Evolutionary conservation across 2,888 invertebrate genomes (phyloP), one percentile per base, ranked within the genome.

Genomic region (Apantesis nais): DNA sequence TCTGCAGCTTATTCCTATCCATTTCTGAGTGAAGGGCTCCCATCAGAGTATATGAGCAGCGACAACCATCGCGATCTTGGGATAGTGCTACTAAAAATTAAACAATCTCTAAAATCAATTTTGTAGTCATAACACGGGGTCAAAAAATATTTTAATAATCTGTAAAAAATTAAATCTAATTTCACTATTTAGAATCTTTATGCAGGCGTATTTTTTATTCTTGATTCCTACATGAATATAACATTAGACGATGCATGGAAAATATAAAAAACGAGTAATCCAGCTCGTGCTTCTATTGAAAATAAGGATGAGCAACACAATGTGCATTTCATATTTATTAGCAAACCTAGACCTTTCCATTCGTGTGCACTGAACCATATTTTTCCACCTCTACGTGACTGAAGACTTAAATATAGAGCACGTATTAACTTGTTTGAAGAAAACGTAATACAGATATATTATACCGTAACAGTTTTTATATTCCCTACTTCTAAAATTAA

Each of bases 351-450:
- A 67, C 58, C 63, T 61, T 79, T 70, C 71, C 75, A 74, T 80
- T 78, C 74, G 67, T 58, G 78, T 63, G 66, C 72, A 68, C 62
- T 74, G 80, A 70, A 73, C 76, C 72, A 71, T 74, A 78, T 76
- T 72, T 72, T 70, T 64, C 65, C 70, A 70, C 65, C 64, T 73
- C 70, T 70, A 61, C 75, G 71, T 48, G 65, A 80, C 72, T 71
- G 68, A 64, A 74, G 71, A 72, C 69, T 62, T 72, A 71, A 76
- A 70, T 66, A 72, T 72, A 58, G 62, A 62, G 55, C 73, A 69
- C 55, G 67, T 78, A 72, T 76, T 68, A 73, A 65, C 66, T 65
- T 73, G 73, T 67, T 25, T 52, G 70, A 69, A 63, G 25, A 44
- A 75, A 71, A 73, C 70, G 68, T 70, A 64, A 66, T 62, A 14